These are phyloP conservation scores for Globia sparganii DNA, from an alignment of 2,888 invertebrate genomes.

Conservation along the genomic window DNA sequence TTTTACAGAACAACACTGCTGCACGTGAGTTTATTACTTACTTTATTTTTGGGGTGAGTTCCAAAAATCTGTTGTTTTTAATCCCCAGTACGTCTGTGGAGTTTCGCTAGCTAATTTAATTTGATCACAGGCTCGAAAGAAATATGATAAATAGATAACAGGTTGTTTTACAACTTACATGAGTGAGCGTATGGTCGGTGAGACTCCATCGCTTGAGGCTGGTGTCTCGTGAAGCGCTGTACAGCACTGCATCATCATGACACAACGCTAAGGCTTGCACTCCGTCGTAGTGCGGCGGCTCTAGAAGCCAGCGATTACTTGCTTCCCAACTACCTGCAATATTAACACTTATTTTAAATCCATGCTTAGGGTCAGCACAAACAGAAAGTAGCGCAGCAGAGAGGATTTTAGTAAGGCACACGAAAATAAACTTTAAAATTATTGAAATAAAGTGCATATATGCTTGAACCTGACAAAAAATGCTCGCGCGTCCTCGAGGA, in stretches of 20 bases:
- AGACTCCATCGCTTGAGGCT: conserved; percentile 96
- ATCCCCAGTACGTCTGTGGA: neutral
- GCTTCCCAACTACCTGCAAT: conserved; percentile 82
- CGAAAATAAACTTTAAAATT: no score
- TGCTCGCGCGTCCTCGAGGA: no score
- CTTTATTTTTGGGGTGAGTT: no score
- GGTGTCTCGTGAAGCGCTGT: conserved; percentile 96
- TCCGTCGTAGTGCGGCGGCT: conserved; percentile 97
- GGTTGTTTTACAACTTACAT: conserved; percentile 80
- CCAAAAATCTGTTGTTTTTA: neutral
- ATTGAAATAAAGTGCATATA: no score
- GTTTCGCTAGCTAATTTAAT: neutral
- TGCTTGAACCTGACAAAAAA: no score
- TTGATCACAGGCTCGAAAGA: no score
- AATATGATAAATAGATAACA: no score
- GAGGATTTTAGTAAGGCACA: no score
- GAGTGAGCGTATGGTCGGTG: conserved; percentile 89
- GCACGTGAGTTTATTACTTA: no score
- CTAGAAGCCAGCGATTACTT: conserved; percentile 91
- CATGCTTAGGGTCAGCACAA: no score
- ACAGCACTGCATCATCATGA: conserved; percentile 92
- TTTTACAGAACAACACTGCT: no score
- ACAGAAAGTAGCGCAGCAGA: no score
- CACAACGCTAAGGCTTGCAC: conserved; percentile 94
- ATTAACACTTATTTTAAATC: neutral